Evolutionary conservation across 2,888 invertebrate genomes (phyloP).

Genomic region (Steromphala cineraria): DNA sequence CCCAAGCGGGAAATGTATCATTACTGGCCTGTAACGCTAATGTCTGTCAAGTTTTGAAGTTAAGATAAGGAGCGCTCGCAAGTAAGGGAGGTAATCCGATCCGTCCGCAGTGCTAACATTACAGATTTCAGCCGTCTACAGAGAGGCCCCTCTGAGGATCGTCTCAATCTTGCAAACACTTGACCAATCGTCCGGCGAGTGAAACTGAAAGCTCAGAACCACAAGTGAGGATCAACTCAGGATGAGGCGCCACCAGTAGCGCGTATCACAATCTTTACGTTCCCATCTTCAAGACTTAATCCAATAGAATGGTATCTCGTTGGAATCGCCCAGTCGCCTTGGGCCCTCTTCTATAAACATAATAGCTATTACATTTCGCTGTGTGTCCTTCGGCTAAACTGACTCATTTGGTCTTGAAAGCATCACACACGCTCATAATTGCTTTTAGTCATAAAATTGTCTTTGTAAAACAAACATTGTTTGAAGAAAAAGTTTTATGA

Average conservation of each 20-base stretch:
- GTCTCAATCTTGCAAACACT: not conserved
- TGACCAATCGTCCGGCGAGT: not conserved
- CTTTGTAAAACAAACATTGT: too few species aligned
- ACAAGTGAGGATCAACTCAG: not conserved
- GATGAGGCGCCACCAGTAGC: not conserved
- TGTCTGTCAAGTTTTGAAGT: constrained; percentile 16
- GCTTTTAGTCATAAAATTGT: too few species aligned
- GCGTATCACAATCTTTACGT: not conserved
- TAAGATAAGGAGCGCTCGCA: not conserved
- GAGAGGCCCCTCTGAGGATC: not conserved
- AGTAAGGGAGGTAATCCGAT: not conserved
- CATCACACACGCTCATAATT: too few species aligned
- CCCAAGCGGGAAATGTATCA: not conserved
- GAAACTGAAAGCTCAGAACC: not conserved
- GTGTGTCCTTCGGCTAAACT: too few species aligned
- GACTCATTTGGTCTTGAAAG: too few species aligned
- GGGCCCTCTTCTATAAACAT: too few species aligned
- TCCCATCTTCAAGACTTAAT: not conserved
- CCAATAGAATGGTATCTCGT: not conserved
- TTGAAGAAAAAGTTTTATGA: too few species aligned
- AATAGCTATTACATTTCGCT: too few species aligned
- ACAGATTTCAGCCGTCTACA: not conserved
- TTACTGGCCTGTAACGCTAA: not conserved
- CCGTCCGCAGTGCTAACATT: not conserved
- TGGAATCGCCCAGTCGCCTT: too few species aligned